Percentiles rank a stretch among this genome's conserved stretches.
Evolutionary conservation across 1,140 invertebrate species (phyloP).

Genomic region (Drosophila fuyamai): DNA sequence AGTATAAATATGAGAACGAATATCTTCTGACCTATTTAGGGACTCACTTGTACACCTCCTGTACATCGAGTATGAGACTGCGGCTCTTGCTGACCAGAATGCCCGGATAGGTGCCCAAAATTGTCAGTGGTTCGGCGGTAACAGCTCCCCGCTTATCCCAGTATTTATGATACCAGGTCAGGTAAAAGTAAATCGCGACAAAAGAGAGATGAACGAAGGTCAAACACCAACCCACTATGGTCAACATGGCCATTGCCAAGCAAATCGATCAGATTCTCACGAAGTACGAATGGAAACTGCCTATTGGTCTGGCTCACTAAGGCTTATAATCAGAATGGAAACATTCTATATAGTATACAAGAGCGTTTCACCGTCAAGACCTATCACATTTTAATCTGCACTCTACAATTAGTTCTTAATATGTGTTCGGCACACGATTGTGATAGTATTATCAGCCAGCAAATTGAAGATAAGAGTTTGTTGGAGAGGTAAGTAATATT

Average conservation of each 20-base stretch:
- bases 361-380: not conserved
- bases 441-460: constrained; percentile 13
- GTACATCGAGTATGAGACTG: constrained; percentile 59
- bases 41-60: constrained; percentile 70
- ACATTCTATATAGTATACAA: not conserved
- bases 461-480: constrained; percentile 3
- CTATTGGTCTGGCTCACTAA: not conserved
- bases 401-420: constrained; percentile 5
- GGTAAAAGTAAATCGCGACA: constrained; percentile 68
- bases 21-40: not conserved
- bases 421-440: not conserved
- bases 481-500: constrained; percentile 4
- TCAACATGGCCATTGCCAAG: constrained; percentile 30
- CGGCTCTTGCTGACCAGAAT: constrained; percentile 44
- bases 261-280: constrained; percentile 22
- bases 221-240: constrained; percentile 24
- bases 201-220: constrained; percentile 39
- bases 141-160: constrained; percentile 74
- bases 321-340: not conserved
- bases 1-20: not conserved
- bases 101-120: constrained; percentile 85
- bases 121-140: constrained; percentile 67
- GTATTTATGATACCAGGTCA: constrained; percentile 80
- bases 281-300: constrained; percentile 33
- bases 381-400: constrained; percentile 10